Base-by-base conservation (phyloP, 1,140 invertebrate species). In the Linepithema humile region DNA sequence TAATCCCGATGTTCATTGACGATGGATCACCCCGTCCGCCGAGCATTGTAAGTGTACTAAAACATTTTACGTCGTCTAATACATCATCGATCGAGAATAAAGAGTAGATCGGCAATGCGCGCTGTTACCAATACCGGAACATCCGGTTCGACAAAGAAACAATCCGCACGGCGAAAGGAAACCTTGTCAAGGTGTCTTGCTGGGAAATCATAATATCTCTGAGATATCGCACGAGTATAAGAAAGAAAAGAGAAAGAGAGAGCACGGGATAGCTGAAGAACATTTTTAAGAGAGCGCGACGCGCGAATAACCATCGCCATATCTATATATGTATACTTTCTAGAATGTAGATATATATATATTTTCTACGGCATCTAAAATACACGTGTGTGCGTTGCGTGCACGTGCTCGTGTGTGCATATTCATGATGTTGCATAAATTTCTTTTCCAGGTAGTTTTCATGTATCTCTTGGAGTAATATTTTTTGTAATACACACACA, bases 1-100 rank as follows among this genome's bases (percentile, higher is more conserved):
- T 94, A 93, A 93, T 94, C 91, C 91, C 88, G 88, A 90, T 90
- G 90, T 91, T 90, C 91, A 93, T 91, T 91, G 90, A 93, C 92
- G 91, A 92, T 91, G 89, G 90, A 93, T 93, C 89, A 60, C 45
- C 80, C 75, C 82, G 85, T 89, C 75, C 59, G 43, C 64, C 72
- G 53, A 35, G 69, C 77, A 89, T 88, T 88, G 88, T 89, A 89
- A 77, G 77, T 83, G 88, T 89, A 89, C 85, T 85, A 85, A 89
- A 88, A 89, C 88, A 84, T 75, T 89, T 75, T 74, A 64, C 86
- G 72, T 72, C 72, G 40, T 86, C 88, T 87, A 89, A 89, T 87
- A 89, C 85, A 89, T 89, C 87, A 89, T 89, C 87, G 88, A 89
- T 87, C 75, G 59, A 80, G 83, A 85, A 77, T 74, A 77, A 67